Evolutionary conservation across 1,140 invertebrate species (phyloP), one percentile per base, ranked within the genome.

Genomic region (Coelopa frigida): DNA sequence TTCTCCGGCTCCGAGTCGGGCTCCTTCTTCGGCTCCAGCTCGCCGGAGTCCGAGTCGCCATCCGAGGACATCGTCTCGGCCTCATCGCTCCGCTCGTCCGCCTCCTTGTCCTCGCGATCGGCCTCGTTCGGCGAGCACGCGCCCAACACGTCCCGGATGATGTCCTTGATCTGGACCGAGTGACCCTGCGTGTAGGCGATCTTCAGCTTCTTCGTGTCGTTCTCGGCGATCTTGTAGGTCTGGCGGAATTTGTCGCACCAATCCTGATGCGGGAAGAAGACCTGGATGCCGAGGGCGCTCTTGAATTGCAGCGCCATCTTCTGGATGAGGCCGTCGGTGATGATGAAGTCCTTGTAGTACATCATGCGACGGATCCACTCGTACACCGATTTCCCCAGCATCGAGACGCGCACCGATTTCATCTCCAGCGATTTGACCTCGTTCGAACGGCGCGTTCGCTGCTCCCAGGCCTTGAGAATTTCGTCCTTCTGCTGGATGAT

Each of bases 331-430:
- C 60, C 62, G 23, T 67, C 63, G 17, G 62, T 56, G 29, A 67
- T 66, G 22, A 46, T 52, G 8, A 67, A 61, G 24, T 67, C 63
- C 50, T 59, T 66, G 41, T 67, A 67, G 53, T 67, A 67, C 57
- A 67, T 66, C 60, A 67, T 66, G 39, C 63, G 62, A 0, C 62
- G 49, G n/a, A 67, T 58, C 63, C 63, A 67, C 15, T 67, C 63
- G 39, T 59, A 66, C 0, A 67, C 63, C 1, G 63, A 62, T 8
- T 56, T 59, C 3, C 63, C 62, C 46, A 67, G 29, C 62, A 67
- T 63, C 4, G 63, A 67, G 0, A 63, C 58, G 0, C 58, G 35
- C 17, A 66, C 58, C 7, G 60, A 59, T 40, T 67, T 67, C 29
- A 58, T 51, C 23, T 67, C 63, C 42, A 56, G 53, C 3, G 60